Conservation (phyloP, 2,888 invertebrate genomes). For the Nephrotoma flavescens region DNA sequence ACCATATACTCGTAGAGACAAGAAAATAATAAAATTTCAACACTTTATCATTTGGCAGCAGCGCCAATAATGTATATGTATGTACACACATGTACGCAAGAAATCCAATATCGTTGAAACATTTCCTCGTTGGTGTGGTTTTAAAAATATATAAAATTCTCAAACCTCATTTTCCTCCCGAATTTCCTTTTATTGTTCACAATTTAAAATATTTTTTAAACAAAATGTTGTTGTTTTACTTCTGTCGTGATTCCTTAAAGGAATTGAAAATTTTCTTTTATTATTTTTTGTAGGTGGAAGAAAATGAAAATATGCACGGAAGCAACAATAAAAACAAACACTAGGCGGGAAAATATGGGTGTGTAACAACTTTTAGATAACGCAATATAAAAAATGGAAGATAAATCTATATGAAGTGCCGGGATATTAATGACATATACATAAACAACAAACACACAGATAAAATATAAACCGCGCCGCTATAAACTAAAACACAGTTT, state of each 20-base stretch:
- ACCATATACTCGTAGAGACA: neutral
- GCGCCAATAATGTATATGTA: neutral
- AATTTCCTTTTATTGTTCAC: neutral
- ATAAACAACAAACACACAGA: neutral
- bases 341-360: neutral
- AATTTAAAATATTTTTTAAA: neutral
- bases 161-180: neutral
- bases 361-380: neutral
- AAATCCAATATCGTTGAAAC: no score
- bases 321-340: neutral
- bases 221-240: neutral
- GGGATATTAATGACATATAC: neutral
- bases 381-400: neutral
- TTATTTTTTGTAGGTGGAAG: neutral
- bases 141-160: neutral
- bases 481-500: neutral
- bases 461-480: neutral
- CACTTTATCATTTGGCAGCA: neutral
- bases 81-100: neutral
- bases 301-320: neutral
- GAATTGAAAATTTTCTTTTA: neutral
- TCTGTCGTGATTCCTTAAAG: neutral
- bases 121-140: neutral
- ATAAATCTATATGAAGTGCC: neutral
- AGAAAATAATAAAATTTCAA: neutral